Base-by-base conservation (phyloP, 2,797 vertebrate species). In the Cirrhinus mrigala region DNA sequence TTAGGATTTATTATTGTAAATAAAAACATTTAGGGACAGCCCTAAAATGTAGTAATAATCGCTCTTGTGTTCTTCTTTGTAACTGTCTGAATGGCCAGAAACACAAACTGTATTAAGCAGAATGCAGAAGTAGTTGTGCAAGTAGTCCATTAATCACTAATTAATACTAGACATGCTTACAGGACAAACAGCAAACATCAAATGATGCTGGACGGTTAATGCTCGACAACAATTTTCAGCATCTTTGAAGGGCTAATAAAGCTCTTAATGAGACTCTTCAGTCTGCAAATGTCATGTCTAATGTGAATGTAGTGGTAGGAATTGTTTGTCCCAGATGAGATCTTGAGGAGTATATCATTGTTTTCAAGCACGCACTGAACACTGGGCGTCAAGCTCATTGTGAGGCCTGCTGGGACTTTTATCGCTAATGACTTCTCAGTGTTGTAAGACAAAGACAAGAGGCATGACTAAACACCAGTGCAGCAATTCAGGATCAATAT, bases 261-360 rank as follows among this genome's bases (percentile, higher is more conserved):
- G 40, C 56, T 71, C 11, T 22, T 82, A 82, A 82, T 82, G 81
- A 74, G 81, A 12, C 70, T 74, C 81, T 74, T 74, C 70, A 82
- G 80, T 58, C 37, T n/a, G 81, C 56, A 50, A 66, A 83, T 84
- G 82, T 69, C 86, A 80, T 46, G 33, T 68, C 54, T 46, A 79
- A 80, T 70, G 68, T 64, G 44, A 52, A 64, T 40, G 50, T 62
- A 66, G 78, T 48, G 60, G 22, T 62, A 46, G 79, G 75, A 76
- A 76, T 75, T 58, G 69, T 54, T 71, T 58, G 33, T 82, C 81
- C 66, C 56, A 60, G 69, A 68, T 56, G 71, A 82, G 24, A 60
- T 76, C 37, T 77, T 60, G 40, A 86, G 64, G 60, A 66, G 46
- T 56, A 22, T 58, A 18, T 81, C 22, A 81, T 29, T 27, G 27